A percentile compares a stretch with the other conserved stretches of the same genome.
Evolutionary conservation across 1,140 invertebrate species (phyloP).

Genomic region (Copidosoma floridanum): DNA sequence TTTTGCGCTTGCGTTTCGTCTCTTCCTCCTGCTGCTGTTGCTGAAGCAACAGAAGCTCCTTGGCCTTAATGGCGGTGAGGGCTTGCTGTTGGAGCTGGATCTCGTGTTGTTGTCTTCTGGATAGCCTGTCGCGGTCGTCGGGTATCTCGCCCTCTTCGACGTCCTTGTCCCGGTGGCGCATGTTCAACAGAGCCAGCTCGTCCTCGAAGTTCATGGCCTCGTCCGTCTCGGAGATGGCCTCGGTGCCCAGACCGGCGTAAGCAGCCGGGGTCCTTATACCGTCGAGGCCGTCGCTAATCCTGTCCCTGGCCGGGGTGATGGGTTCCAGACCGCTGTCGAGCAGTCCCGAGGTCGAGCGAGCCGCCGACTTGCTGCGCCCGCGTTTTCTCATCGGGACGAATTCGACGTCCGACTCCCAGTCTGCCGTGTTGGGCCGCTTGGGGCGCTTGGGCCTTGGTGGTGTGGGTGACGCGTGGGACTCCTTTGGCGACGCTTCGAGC

Average conservation of each 20-base stretch:
- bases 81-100: slow-evolving; percentile 12
- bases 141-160: slow-evolving; percentile 44
- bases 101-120: too few species aligned
- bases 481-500: not conserved
- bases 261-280: slow-evolving; percentile 46
- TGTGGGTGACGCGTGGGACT: not conserved
- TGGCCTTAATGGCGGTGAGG: not conserved
- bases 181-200: slow-evolving; percentile 38
- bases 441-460: not conserved
- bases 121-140: slow-evolving; percentile 28
- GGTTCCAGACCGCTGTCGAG: slow-evolving; percentile 47
- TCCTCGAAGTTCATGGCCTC: slow-evolving; percentile 53
- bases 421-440: too few species aligned
- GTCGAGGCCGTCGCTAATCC: slow-evolving; percentile 44
- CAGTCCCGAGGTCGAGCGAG: slow-evolving; percentile 13
- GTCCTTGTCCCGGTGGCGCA: slow-evolving; percentile 20
- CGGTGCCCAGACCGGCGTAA: slow-evolving; percentile 51
- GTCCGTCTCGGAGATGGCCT: slow-evolving; percentile 51
- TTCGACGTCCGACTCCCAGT: slow-evolving; percentile 52
- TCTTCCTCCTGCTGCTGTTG: slow-evolving; percentile 47
- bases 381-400: slow-evolving; percentile 42
- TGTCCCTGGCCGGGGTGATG: slow-evolving; percentile 48
- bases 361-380: not conserved
- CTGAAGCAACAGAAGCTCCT: not conserved
- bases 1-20: slow-evolving; percentile 43